Conservation (phyloP, 2,888 invertebrate genomes). For the Rhaphigaster nebulosa region DNA sequence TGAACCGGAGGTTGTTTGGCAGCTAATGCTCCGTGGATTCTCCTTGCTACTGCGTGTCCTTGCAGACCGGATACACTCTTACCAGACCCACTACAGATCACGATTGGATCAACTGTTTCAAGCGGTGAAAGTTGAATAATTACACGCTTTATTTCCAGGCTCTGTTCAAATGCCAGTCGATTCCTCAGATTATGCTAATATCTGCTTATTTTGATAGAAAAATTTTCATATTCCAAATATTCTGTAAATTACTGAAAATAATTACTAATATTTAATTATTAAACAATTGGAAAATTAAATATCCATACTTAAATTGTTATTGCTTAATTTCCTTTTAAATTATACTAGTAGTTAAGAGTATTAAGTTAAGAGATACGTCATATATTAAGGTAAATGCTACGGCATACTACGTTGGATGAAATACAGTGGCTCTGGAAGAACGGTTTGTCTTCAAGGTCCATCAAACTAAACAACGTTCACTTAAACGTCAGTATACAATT, state of each 20-base stretch:
- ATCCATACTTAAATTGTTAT: no score
- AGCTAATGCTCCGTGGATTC: neutral
- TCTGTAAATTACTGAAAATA: no score
- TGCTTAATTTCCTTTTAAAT: no score
- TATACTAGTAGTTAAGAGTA: no score
- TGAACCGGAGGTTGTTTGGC: neutral
- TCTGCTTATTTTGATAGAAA: neutral
- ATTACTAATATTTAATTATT: no score
- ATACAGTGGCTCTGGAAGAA: no score
- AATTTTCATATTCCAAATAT: no score
- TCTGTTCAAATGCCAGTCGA: neutral
- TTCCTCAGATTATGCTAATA: neutral
- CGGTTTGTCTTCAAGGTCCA: neutral
- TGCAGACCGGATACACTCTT: constrained; percentile 24
- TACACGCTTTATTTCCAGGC: neutral
- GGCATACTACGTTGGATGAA: no score
- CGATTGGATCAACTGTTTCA: neutral
- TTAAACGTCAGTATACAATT: neutral
- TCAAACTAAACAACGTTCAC: neutral
- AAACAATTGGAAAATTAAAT: no score
- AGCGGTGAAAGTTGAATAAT: constrained; percentile 21
- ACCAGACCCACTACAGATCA: neutral
- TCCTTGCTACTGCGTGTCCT: neutral
- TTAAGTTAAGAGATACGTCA: no score
- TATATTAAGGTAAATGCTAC: no score